Percentiles rank a stretch among this genome's conserved stretches.
Conservation (phyloP, 2,888 invertebrate genomes). For the Cataglyphis albicans region DNA sequence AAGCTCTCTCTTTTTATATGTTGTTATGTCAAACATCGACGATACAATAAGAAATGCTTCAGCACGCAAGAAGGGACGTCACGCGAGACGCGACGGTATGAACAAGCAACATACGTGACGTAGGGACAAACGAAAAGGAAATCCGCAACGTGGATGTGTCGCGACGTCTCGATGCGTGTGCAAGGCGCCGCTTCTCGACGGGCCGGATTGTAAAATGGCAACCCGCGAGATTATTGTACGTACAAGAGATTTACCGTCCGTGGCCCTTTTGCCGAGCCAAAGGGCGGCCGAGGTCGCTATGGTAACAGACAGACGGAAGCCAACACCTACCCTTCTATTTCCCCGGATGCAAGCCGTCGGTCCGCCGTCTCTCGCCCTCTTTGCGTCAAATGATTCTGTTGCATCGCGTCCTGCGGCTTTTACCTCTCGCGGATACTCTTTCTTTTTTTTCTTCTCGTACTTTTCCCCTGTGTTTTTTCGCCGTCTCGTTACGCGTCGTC, state of each 20-base stretch:
- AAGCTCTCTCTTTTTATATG: not conserved
- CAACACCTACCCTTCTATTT: conserved; percentile 79
- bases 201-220: conserved; percentile 80
- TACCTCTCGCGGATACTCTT: conserved; percentile 52
- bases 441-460: conserved; percentile 54
- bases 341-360: conserved; percentile 74
- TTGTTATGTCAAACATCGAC: not conserved
- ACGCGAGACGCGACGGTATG: not conserved
- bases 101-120: conserved; percentile 22
- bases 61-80: not conserved
- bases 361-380: conserved; percentile 75
- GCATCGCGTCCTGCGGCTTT: conserved; percentile 69
- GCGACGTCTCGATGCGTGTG: conserved; percentile 37
- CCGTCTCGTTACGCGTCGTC: conserved; percentile 45
- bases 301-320: conserved; percentile 83
- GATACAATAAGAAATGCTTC: conserved; percentile 23
- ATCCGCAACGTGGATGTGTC: conserved; percentile 20
- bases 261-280: conserved; percentile 81
- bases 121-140: conserved; percentile 34
- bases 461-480: conserved; percentile 59
- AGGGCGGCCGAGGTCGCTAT: conserved; percentile 82
- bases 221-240: conserved; percentile 82
- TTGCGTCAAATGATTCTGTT: conserved; percentile 81
- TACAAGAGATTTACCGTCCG: conserved; percentile 84
- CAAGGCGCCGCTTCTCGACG: conserved; percentile 47